Conservation (phyloP, 53 echinoderm and acorn worm species). For the Crossaster papposus region DNA sequence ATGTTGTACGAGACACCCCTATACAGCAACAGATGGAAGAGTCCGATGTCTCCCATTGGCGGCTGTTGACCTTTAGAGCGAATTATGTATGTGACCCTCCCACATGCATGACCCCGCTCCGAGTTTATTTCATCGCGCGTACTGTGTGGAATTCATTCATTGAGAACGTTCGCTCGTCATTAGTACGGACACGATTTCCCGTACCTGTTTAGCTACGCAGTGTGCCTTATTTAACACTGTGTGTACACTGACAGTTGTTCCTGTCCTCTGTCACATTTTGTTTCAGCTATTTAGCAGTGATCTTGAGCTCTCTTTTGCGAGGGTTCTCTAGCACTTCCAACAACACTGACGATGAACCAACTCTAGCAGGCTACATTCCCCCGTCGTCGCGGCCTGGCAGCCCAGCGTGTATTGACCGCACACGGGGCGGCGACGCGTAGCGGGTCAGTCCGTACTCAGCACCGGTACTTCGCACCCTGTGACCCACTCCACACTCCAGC, state of each 20-base stretch:
- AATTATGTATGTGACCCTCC: conserved; percentile 60
- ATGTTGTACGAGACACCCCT: background rate
- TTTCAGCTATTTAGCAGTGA: conserved; percentile 17
- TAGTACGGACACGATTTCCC: background rate
- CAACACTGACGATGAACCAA: conserved; percentile 33
- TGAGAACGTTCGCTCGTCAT: conserved; percentile 22
- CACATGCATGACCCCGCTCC: conserved; percentile 48
- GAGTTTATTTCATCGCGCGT: conserved; percentile 54
- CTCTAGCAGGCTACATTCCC: conserved; percentile 6
- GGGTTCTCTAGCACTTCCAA: conserved; percentile 11
- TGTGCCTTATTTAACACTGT: conserved; percentile 33
- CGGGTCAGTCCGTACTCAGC: background rate
- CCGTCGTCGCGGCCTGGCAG: conserved; percentile 28
- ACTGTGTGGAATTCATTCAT: conserved; percentile 40
- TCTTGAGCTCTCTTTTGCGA: conserved; percentile 18
- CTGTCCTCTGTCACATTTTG: background rate
- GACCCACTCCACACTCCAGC: conserved; percentile 9
- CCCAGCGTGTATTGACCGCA: background rate
- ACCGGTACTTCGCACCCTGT: background rate
- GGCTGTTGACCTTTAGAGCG: conserved; percentile 56
- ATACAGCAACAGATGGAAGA: conserved; percentile 18
- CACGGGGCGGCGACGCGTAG: conserved; percentile 4
- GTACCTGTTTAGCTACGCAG: background rate
- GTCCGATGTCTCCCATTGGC: conserved; percentile 54
- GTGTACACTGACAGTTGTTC: background rate